These are phyloP conservation scores for Pygmarrhopalites habei DNA, from an alignment of 1,140 invertebrate genomes.

Conservation along the genomic window DNA sequence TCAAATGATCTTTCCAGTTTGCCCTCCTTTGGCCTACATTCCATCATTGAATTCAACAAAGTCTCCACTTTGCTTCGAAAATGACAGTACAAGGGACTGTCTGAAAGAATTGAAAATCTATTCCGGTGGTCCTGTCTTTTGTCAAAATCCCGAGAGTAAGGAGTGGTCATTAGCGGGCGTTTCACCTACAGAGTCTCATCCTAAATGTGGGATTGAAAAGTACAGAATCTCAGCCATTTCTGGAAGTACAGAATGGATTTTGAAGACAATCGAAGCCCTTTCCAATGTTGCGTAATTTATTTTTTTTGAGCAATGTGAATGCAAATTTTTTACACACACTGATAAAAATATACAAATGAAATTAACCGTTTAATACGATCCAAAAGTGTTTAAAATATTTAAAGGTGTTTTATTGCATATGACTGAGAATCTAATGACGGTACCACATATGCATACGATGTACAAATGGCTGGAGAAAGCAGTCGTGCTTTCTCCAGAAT, in stretches of 20 bases:
- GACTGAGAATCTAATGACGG: no score
- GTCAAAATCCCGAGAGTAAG: constrained; percentile 39
- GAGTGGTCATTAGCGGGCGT: constrained; percentile 37
- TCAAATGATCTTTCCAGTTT: no score
- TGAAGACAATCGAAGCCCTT: constrained; percentile 38
- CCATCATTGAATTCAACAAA: constrained; percentile 7
- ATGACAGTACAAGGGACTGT: constrained; percentile 31
- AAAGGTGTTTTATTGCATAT: no score
- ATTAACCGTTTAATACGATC: no score
- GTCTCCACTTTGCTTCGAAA: constrained; percentile 35
- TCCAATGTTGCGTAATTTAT: constrained; percentile 19
- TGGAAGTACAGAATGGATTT: constrained; percentile 38
- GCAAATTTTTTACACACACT: not conserved
- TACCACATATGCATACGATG: no score
- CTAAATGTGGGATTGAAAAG: constrained; percentile 39
- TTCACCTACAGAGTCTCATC: constrained; percentile 20
- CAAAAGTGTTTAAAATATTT: no score
- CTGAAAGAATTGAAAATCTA: constrained; percentile 33
- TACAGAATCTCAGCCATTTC: constrained; percentile 25
- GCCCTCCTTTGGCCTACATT: not conserved
- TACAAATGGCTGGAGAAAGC: no score
- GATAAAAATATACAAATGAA: no score
- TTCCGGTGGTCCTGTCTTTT: constrained; percentile 34
- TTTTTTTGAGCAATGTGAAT: not conserved
- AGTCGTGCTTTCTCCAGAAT: no score